Percentiles rank a stretch among this genome's conserved stretches.
Evolutionary conservation across 2,797 vertebrate species (phyloP).

Genomic region (Propithecus perrieri): DNA sequence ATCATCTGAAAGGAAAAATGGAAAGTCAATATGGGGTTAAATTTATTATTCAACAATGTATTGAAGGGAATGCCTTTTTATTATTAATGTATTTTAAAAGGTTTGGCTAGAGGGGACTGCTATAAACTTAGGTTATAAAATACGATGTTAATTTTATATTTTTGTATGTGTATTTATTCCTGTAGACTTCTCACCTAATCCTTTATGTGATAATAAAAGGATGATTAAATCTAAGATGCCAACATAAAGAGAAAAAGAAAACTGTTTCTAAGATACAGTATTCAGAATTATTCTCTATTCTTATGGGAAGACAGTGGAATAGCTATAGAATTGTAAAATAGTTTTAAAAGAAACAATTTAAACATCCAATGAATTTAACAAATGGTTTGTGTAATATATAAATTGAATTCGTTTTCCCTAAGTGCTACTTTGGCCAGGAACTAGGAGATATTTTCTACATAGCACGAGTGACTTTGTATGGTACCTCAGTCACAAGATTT

Average conservation of each 20-base stretch:
- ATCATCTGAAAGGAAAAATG: constrained; percentile 15
- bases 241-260: constrained; percentile 37
- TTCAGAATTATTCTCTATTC: constrained; percentile 21
- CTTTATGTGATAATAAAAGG: constrained; percentile 9
- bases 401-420: constrained; percentile 15
- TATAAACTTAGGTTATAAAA: constrained; percentile 33
- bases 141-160: constrained; percentile 2
- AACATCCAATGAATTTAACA: not conserved
- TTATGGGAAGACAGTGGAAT: constrained; percentile 2
- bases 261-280: constrained; percentile 32
- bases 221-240: constrained; percentile 22
- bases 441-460: constrained; percentile 39
- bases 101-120: not conserved
- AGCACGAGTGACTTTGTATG: not conserved
- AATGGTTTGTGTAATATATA: not conserved
- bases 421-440: constrained; percentile 31
- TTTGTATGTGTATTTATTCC: not conserved
- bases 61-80: constrained; percentile 36
- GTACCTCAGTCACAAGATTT: constrained; percentile 45
- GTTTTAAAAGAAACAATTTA: constrained; percentile 43
- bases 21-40: constrained; percentile 3
- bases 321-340: not conserved
- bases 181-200: not conserved
- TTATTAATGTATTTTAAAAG: not conserved
- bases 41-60: not conserved